Percentiles rank a stretch among this genome's conserved stretches.
phyloP scores from a whole-genome alignment of 2,888 invertebrate species.

The Anodontia alba region DNA sequence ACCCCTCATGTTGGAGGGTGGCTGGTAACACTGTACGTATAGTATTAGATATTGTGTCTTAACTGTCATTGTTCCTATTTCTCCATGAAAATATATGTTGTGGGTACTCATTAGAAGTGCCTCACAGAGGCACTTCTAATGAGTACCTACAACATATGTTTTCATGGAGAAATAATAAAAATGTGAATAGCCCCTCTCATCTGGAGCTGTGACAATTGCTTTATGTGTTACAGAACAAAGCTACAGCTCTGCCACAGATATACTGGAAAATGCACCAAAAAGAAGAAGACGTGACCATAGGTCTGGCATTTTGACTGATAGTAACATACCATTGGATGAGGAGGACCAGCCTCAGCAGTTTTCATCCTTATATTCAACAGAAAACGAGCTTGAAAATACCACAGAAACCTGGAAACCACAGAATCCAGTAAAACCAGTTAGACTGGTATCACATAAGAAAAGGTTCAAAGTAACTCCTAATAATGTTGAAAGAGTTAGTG shows the following conservation, averaged over 20 bases:
- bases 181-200: too few relatives aligned
- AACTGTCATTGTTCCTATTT: too few relatives aligned
- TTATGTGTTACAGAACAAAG: not conserved
- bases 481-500: not conserved
- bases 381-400: not conserved
- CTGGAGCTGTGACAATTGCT: too few relatives aligned
- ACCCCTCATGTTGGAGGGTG: too few relatives aligned
- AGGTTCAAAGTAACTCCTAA: not conserved
- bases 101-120: too few relatives aligned
- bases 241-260: not conserved
- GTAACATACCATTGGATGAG: not conserved
- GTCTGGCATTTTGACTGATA: not conserved
- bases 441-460: not conserved
- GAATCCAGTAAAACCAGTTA: not conserved
- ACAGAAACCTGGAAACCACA: not conserved
- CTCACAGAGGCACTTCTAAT: too few relatives aligned
- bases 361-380: not conserved
- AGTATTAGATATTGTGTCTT: too few relatives aligned
- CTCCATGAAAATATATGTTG: too few relatives aligned
- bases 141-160: too few relatives aligned
- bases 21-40: too few relatives aligned
- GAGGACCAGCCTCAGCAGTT: not conserved
- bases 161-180: too few relatives aligned
- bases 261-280: not conserved
- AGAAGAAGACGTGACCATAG: not conserved